Conservation (phyloP, 2,113 vertebrate species). For the Grallaria varia region DNA sequence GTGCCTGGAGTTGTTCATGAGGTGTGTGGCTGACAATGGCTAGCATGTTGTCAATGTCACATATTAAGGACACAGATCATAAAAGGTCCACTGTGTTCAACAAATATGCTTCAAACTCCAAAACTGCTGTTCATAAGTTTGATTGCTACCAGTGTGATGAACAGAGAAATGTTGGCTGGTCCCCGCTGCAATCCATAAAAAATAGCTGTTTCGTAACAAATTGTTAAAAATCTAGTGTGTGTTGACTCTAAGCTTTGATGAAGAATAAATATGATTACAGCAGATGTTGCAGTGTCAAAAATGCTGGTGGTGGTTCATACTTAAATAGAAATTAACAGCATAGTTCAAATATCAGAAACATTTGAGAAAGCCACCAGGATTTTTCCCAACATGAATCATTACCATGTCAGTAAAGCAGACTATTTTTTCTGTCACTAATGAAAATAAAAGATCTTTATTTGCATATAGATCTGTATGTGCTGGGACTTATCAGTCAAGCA, state of each 20-base stretch:
- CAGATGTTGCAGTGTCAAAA: constrained; percentile 28
- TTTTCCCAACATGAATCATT: constrained; percentile 6
- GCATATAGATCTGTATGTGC: not conserved
- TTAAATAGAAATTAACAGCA: constrained; percentile 15
- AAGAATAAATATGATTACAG: constrained; percentile 21
- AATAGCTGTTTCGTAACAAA: not conserved
- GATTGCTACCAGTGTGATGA: not conserved
- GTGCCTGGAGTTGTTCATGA: not conserved
- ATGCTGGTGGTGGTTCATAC: not conserved
- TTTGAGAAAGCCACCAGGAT: not conserved
- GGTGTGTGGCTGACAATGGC: not conserved
- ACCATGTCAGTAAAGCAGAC: not conserved
- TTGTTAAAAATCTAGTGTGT: not conserved
- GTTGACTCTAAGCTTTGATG: constrained; percentile 7
- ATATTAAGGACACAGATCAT: not conserved
- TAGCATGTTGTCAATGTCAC: not conserved
- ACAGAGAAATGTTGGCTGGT: not conserved
- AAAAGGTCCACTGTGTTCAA: not conserved
- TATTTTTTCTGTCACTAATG: not conserved
- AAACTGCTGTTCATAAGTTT: not conserved
- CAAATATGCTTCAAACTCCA: not conserved
- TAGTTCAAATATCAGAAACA: not conserved
- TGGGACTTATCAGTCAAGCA: not conserved
- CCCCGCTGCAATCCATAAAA: not conserved
- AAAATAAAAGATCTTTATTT: constrained; percentile 6